Evolutionary conservation across 1,140 invertebrate genomes (phyloP), one percentile per base, ranked within the genome.

Genomic region (Pseudomyrmex pallidus): DNA sequence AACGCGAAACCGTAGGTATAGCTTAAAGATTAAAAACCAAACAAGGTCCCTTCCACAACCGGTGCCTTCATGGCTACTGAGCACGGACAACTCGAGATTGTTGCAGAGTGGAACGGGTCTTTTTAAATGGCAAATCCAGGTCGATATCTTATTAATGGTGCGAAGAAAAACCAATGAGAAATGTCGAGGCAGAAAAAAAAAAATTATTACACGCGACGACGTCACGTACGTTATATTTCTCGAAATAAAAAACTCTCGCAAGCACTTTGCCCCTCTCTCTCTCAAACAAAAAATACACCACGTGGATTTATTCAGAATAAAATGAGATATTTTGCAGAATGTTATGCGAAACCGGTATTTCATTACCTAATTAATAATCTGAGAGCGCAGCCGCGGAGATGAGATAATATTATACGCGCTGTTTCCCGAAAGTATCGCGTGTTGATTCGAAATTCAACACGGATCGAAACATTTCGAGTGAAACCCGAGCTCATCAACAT

Each of bases 11-110:
- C 62, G 73, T 66, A 83, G 50, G n/a, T 64, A 17, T 86, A 50
- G 61, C 72, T 77, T 77, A n/a, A 48, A 72, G 68, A 86, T 85
- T 85, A 66, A 64, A 82, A 83, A 86, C 86, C 44, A 76, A 76
- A 59, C 72, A 56, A 80, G 56, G 46, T 59, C 15, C 48, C 54
- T 22, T 64, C 64, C 44, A 76, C 46, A 74, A 44, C 15, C 15
- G 8, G 20, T 64, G 80, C 50, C 80, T 83, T 76, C 80, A 77
- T 48, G 62, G 72, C 72, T 76, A 74, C 48, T 83, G 74, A 83
- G 64, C 61, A 83, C 35, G 78, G 56, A 62, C 35, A 56, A 56
- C 59, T 48, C 66, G 17, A 12, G 35, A 46, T 82, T 66, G 70
- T 67, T 44, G 35, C 13, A 5, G 13, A 56, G 59, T 50, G n/a